Evolutionary conservation across 2,797 vertebrate species (phyloP), one percentile per base, ranked within the genome.

Genomic region (Meda fulgida): DNA sequence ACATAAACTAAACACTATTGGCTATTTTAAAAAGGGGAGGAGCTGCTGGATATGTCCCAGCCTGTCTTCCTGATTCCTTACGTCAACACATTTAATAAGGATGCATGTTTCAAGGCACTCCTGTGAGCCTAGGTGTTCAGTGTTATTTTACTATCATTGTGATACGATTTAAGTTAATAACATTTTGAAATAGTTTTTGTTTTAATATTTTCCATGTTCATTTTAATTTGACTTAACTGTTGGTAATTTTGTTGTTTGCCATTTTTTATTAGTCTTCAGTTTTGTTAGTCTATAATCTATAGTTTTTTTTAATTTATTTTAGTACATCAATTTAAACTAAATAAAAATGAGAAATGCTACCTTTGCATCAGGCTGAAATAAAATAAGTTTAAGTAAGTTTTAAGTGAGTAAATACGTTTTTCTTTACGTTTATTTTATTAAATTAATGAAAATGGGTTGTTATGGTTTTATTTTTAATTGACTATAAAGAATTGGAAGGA

Each of bases 401-500:
- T n/a, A n/a, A n/a, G n/a, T n/a, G n/a, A n/a, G n/a, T n/a, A n/a
- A n/a, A n/a, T n/a, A n/a, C n/a, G 9, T 60, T 66, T 65, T 66
- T 1, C 14, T 29, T 63, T 38, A 7, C 36, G 1, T 38, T 38
- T 29, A 3, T 29, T 60, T 60, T 26, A 60, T 60, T 26, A 13
- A 60, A 60, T 4, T 14, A 7, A 18, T 31, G 1, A 65, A 65
- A 31, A 65, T 31, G 26, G n/a, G 60, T 14, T 60, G 26, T 46
- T 23, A 36, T 76, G 4, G 3, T 38, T 58, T 77, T 76, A 10
- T 21, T 75, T 36, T 75, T 75, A 8, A 6, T 21, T 58, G 7
- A 58, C 21, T 36, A 75, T 51, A 55, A 36, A 4, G 3, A 58
- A 58, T 26, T 1, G 29, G 71, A 88, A 91, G n/a, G 76, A 88